Conservation (phyloP, 2,888 invertebrate genomes). For the Trichopoda pennipes region DNA sequence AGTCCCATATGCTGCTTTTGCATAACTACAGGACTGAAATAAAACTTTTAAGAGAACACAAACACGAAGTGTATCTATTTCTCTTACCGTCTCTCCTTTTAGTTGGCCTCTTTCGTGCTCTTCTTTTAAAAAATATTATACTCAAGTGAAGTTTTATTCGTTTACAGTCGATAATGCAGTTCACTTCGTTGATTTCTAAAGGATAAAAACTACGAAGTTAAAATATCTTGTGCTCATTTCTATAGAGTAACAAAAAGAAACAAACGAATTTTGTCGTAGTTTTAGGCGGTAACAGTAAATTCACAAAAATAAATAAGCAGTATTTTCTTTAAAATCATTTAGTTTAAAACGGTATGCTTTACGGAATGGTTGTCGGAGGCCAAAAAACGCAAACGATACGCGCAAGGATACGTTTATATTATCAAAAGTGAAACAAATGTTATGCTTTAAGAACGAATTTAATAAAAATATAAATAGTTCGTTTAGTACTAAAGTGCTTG, state of each 20-base stretch:
- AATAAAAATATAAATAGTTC: neutral
- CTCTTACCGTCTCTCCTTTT: neutral
- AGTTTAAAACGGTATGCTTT: constrained; percentile 58
- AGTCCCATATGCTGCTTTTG: no score
- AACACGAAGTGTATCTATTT: no score
- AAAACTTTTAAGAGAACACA: neutral
- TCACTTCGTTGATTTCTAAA: constrained; percentile 6
- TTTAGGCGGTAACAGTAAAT: constrained; percentile 21
- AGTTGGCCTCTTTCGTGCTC: neutral
- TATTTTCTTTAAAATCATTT: constrained; percentile 32
- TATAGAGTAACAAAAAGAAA: neutral
- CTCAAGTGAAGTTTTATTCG: neutral
- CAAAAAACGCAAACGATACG: constrained; percentile 17
- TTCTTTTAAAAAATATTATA: neutral
- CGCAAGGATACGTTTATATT: constrained; percentile 61
- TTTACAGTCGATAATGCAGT: constrained; percentile 50
- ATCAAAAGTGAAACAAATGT: neutral
- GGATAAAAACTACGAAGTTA: constrained; percentile 30
- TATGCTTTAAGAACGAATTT: neutral
- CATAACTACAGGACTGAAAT: neutral
- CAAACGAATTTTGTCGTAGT: constrained; percentile 36
- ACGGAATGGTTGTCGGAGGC: constrained; percentile 37
- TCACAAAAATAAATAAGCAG: constrained; percentile 40
- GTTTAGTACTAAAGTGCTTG: no score
- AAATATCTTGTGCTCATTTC: constrained; percentile 23